Evolutionary conservation across 2,797 vertebrate genomes (phyloP), one percentile per base, ranked within the genome.

Genomic region (Smutsia temminckii): DNA sequence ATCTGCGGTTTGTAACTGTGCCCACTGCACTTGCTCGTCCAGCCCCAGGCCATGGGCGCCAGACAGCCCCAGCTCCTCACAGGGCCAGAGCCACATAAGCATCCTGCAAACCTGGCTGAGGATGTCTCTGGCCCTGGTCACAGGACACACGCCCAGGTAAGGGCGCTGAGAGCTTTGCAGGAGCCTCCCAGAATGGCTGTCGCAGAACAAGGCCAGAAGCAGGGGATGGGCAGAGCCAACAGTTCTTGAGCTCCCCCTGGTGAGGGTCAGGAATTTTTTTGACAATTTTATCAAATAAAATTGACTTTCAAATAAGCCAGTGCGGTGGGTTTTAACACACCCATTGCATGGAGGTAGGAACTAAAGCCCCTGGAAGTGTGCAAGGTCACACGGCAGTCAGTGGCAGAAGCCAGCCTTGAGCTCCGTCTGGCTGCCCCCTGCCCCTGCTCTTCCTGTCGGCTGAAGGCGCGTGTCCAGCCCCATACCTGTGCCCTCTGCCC

Each of bases 401-500:
- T 1, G 11, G 29, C 20, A 4, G 6, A 32, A 32, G 64, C 29
- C 0, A 0, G 63, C 51, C 7, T 13, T 2, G 25, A 2, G 32
- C 20, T 16, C 6, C 0, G 16, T 34, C 55, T 25, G 53, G 34
- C 29, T 2, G 1, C 40, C 8, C 72, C 51, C 0, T 0, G 0
- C 0, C 6, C 55, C 20, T 0, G 34, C 55, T 46, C 37, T 2
- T 0, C 9, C 40, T 18, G 46, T 11, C 53, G 23, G 11, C 29
- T 0, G 17, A 4, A 68, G 71, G 63, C 34, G 14, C 0, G 8
- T 1, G 0, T 1, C n/a, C 1, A 14, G 25, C 14, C 81, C n/a
- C 97, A 1, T 94, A 99, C 99, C 99, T 99, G 99, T 0, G 99
- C 99, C 51, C 99, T 98, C 97, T 99, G 99, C 14, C 99, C 99